Conservation (phyloP, 1,140 invertebrate species). For the Polypedilum pembai region DNA sequence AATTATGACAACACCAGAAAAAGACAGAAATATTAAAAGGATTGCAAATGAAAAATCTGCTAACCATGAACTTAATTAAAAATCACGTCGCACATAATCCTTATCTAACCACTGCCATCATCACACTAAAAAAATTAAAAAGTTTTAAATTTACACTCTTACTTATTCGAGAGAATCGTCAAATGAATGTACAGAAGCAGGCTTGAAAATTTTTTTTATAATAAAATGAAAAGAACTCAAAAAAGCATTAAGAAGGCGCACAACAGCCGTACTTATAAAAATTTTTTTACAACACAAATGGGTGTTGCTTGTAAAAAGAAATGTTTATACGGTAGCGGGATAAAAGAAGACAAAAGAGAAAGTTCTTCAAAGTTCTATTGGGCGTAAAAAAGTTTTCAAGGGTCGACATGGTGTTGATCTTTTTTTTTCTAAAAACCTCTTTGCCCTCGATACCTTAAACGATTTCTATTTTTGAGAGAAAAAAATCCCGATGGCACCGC, state of each 20-base stretch:
- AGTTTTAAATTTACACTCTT: not conserved
- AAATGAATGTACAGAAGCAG: too few species aligned
- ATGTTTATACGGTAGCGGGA: too few species aligned
- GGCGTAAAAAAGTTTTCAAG: constrained; percentile 10
- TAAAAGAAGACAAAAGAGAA: not conserved
- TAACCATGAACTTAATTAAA: constrained; percentile 25
- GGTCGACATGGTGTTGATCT: constrained; percentile 8
- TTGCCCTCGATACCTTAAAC: not conserved
- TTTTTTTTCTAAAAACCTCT: not conserved
- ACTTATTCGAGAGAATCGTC: too few species aligned
- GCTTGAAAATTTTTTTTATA: too few species aligned
- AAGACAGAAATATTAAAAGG: not conserved
- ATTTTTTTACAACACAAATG: not conserved
- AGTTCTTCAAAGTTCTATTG: constrained; percentile 1
- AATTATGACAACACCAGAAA: not conserved
- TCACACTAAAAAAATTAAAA: constrained; percentile 3
- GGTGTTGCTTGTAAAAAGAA: not conserved
- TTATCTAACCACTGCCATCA: not conserved
- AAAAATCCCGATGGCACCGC: not conserved
- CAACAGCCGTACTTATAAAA: too few species aligned
- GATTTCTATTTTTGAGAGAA: not conserved
- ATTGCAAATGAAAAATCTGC: not conserved
- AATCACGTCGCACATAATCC: constrained; percentile 16
- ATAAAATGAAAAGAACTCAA: too few species aligned
- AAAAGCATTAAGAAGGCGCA: too few species aligned